Evolutionary conservation across 2,113 vertebrate species (phyloP), one percentile per base, ranked within the genome.

Genomic region (Sorex araneus): DNA sequence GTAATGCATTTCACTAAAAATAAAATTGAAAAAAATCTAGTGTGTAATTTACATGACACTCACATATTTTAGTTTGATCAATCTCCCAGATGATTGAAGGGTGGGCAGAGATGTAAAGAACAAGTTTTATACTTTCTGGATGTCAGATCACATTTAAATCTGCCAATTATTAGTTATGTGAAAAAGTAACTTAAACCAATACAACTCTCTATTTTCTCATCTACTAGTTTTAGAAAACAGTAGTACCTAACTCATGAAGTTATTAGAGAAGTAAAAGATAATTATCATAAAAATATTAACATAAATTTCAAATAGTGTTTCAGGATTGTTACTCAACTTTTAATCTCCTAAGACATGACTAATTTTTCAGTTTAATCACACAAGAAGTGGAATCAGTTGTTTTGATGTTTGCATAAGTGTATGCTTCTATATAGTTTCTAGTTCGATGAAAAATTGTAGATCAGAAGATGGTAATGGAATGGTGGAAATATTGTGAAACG

Each of bases 141-240:
- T 21, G 2, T 60, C 57, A 60, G 81, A 60, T 34, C 23, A 40
- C 27, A 76, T 69, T 77, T 54, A 87, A 25, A 66, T 77, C 54
- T 89, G 36, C 27, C 16, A 12, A 45, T 47, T 85, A 54, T 32
- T 40, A 80, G 34, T 36, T 66, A 19, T 90, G 30, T 84, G 66
- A 50, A 36, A 66, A 79, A 23, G 18, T 60, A 23, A 90, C 92
- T 86, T 82, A 25, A 83, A 47, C 8, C 11, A 47, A 13, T 12
- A 2, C 66, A 57, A 78, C n/a, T 40, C 19, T 81, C 15, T 81
- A 8, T 40, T 57, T 79, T 36, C 30, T 76, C 67, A 50, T 47
- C 81, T 57, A 64, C 75, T 78, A 90, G 80, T 84, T 86, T 80
- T 76, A 90, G 71, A 71, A 87, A 93, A 83, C 78, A 86, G 85